A percentile compares a stretch with the other conserved stretches of the same genome.
Evolutionary conservation across 1,140 invertebrate species (phyloP).

Genomic region (Probaryconus sp.): DNA sequence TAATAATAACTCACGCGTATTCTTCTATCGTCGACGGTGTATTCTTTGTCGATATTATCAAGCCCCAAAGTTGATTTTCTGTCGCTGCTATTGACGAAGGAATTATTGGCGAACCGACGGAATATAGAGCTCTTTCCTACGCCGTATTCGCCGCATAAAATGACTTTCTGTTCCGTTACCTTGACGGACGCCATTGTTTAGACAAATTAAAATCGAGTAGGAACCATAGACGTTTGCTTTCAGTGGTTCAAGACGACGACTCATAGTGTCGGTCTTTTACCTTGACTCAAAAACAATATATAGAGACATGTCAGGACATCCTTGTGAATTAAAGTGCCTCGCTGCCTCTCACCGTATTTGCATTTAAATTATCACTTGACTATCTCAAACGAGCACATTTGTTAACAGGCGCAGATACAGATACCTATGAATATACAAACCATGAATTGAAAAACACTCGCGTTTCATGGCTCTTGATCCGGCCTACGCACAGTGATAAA

Average conservation of each 20-base stretch:
- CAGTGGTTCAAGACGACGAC: constrained; percentile 12
- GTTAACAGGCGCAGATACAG: background rate
- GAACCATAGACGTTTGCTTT: constrained; percentile 27
- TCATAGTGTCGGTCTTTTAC: constrained; percentile 34
- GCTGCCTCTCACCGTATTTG: background rate
- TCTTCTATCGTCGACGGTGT: constrained; percentile 85
- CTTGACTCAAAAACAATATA: background rate
- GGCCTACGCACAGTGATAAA: constrained; percentile 8
- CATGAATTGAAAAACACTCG: constrained; percentile 29
- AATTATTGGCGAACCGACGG: constrained; percentile 92
- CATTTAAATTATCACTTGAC: constrained; percentile 16
- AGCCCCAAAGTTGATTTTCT: constrained; percentile 93
- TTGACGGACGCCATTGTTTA: constrained; percentile 86
- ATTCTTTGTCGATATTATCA: constrained; percentile 92
- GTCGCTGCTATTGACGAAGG: constrained; percentile 88
- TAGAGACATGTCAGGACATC: constrained; percentile 16
- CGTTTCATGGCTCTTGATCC: background rate
- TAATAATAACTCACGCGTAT: constrained; percentile 83
- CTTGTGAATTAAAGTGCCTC: background rate
- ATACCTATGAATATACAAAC: background rate
- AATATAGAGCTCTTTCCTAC: constrained; percentile 97
- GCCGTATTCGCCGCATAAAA: constrained; percentile 96
- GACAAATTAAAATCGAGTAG: constrained; percentile 37
- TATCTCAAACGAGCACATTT: background rate
- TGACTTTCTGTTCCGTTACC: constrained; percentile 94